These are phyloP conservation scores for Empidonax alnorum DNA, from an alignment of 2,113 vertebrate species.

Conservation along the genomic window DNA sequence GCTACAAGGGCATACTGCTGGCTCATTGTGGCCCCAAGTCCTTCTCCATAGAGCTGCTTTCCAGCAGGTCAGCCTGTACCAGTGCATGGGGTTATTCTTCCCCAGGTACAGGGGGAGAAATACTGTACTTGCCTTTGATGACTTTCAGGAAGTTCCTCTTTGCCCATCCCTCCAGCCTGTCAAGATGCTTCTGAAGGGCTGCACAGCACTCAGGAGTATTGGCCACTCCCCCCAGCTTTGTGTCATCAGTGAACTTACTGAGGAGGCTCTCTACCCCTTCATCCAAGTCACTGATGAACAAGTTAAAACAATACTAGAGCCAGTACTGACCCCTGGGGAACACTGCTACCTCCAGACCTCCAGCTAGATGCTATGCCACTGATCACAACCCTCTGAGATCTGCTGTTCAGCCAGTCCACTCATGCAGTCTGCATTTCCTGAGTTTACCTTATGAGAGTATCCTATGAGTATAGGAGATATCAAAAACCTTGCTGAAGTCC, in stretches of 20 bases:
- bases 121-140: neutral
- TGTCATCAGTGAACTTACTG: neutral
- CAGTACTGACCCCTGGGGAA: neutral
- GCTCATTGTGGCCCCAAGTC: neutral
- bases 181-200: neutral
- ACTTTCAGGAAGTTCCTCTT: neutral
- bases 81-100: neutral
- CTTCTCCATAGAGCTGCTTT: neutral
- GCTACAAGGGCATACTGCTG: neutral
- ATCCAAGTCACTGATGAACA: neutral
- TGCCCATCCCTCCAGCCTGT: neutral
- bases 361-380: neutral
- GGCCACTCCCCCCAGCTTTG: neutral
- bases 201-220: fast-evolving
- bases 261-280: neutral
- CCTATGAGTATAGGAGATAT: neutral
- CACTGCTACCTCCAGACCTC: neutral
- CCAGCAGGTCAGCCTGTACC: neutral
- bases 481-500: neutral
- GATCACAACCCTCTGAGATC: neutral
- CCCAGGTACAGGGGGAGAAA: neutral
- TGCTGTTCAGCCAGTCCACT: neutral
- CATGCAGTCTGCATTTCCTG: neutral
- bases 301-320: neutral
- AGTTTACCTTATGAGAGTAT: neutral